Conservation (phyloP, 2,797 vertebrate species). For the Pangasius mekongensis region DNA sequence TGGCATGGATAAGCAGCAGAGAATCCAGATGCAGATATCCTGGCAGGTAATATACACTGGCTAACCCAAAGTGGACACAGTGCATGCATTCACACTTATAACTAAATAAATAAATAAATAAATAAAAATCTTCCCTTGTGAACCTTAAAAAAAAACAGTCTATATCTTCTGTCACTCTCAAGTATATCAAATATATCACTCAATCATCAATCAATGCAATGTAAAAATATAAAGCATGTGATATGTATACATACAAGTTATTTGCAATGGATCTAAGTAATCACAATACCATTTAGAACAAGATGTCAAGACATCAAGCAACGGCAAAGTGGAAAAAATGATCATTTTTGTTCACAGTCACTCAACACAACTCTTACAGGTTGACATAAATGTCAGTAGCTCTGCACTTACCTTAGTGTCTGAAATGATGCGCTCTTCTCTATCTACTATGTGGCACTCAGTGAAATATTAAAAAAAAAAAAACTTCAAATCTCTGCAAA, state of each 20-base stretch:
- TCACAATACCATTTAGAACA: neutral
- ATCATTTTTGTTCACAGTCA: neutral
- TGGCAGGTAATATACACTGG: constrained; percentile 44
- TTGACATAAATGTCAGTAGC: constrained; percentile 28
- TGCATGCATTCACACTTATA: neutral
- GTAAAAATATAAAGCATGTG: neutral
- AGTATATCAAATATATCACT: constrained; percentile 6
- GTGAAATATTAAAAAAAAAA: neutral
- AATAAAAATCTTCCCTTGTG: constrained; percentile 64
- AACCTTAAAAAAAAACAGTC: constrained; percentile 66
- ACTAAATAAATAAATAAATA: neutral
- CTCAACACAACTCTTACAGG: constrained; percentile 36
- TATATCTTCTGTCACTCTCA: constrained; percentile 53
- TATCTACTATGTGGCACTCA: constrained; percentile 18
- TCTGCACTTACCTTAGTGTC: constrained; percentile 58
- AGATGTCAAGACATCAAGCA: neutral
- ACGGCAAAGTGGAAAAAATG: neutral
- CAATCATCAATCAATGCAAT: neutral
- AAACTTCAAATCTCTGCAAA: constrained; percentile 40
- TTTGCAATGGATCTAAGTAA: neutral
- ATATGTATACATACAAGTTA: neutral
- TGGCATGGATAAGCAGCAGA: constrained; percentile 64
- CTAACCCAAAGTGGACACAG: constrained; percentile 34
- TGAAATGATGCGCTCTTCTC: constrained; percentile 27
- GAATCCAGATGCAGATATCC: constrained; percentile 64